Evolutionary conservation across 1,140 invertebrate species (phyloP).

Genomic region (Euglossa dilemma): DNA sequence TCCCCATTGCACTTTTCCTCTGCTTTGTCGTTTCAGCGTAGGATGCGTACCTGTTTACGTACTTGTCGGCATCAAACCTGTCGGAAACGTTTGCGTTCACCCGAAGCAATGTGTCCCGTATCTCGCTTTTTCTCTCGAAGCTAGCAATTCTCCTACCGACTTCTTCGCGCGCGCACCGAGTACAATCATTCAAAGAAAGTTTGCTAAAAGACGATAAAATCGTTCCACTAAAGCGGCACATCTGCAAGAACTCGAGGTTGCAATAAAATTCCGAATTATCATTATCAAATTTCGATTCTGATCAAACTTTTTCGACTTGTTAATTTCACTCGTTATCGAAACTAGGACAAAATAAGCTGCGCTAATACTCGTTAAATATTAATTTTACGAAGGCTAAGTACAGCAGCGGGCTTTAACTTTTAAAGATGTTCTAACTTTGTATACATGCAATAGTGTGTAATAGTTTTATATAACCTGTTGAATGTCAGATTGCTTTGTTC

Average conservation of each 20-base stretch:
- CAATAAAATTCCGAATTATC: slow-evolving; percentile 14
- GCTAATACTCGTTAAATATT: too few relatives aligned
- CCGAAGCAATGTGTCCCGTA: slow-evolving; percentile 5
- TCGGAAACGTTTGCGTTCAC: slow-evolving; percentile 9
- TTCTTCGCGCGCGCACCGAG: not conserved
- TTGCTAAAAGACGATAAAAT: slow-evolving; percentile 7
- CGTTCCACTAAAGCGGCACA: not conserved
- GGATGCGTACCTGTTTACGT: slow-evolving; percentile 1
- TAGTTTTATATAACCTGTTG: too few relatives aligned
- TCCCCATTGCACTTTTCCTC: not conserved
- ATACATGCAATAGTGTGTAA: too few relatives aligned
- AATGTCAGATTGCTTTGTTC: too few relatives aligned
- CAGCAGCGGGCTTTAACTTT: too few relatives aligned
- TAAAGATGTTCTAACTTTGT: too few relatives aligned
- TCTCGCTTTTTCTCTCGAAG: not conserved
- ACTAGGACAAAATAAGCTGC: too few relatives aligned
- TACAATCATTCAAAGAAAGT: not conserved
- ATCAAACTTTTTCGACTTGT: not conserved
- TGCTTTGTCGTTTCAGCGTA: not conserved
- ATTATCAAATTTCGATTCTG: not conserved
- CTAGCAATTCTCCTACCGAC: not conserved
- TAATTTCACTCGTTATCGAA: not conserved
- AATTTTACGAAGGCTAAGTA: too few relatives aligned
- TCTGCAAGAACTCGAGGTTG: not conserved
- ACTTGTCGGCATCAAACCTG: slow-evolving; percentile 14